A percentile compares a stretch with the other conserved stretches of the same genome.
These are phyloP conservation scores for Marmota flaviventris DNA, from an alignment of 2,113 vertebrate species.

Conservation along the genomic window DNA sequence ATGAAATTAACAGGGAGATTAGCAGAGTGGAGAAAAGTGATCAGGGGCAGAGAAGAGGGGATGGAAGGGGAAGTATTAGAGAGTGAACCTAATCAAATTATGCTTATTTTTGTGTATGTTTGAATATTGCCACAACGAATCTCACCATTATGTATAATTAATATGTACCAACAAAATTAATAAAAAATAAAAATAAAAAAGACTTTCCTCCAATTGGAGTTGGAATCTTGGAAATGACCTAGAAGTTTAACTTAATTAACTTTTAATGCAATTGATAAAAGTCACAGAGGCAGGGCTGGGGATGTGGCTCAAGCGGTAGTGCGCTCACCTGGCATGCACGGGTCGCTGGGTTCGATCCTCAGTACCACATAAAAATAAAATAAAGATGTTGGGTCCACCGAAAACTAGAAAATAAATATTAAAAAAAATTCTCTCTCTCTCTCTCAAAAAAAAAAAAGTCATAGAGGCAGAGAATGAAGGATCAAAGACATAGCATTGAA, in stretches of 20 bases:
- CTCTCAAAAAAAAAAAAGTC: neutral
- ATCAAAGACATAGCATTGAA: neutral
- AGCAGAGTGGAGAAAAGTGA: neutral
- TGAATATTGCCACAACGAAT: neutral
- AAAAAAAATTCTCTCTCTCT: no score
- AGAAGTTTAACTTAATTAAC: neutral
- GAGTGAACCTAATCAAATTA: neutral
- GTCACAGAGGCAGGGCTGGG: neutral
- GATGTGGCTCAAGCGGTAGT: no score
- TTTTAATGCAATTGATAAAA: neutral
- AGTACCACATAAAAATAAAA: no score
- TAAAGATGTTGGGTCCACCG: no score
- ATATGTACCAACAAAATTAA: neutral
- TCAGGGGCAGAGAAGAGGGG: no score
- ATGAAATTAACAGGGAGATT: neutral
- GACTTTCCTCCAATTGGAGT: neutral
- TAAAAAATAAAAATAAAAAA: neutral
- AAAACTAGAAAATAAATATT: no score
- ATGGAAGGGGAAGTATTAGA: no score
- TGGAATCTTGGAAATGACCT: neutral
- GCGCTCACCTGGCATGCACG: no score
- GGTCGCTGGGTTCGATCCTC: no score
- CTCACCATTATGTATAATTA: neutral
- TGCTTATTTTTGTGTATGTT: neutral
- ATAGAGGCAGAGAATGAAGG: neutral